A percentile compares a stretch with the other conserved stretches of the same genome.
These are phyloP conservation scores for Malthinus seriepunctatus DNA, from an alignment of 2,888 invertebrate species.

Conservation along the genomic window DNA sequence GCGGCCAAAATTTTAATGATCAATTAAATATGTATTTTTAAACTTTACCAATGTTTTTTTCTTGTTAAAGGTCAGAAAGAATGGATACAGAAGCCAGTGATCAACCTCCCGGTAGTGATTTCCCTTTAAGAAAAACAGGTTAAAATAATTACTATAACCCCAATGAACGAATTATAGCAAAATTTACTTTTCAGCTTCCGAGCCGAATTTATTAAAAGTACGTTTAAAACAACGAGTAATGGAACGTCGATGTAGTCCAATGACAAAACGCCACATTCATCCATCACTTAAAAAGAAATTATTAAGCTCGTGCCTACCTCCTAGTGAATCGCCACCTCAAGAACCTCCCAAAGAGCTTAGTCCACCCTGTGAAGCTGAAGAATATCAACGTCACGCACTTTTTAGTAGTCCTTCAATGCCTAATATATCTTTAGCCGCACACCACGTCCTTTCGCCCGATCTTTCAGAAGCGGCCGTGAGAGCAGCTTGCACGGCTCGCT, in stretches of 20 bases:
- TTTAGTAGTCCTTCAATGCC: constrained; percentile 97
- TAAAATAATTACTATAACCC: constrained; percentile 41
- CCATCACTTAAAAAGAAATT: constrained; percentile 76
- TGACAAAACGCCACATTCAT: constrained; percentile 79
- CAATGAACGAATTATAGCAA: not conserved
- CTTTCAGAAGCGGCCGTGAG: constrained; percentile 81
- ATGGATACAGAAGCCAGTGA: constrained; percentile 60
- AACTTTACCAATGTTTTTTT: not conserved
- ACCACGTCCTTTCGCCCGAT: constrained; percentile 51
- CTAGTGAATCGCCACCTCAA: constrained; percentile 66
- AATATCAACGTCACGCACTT: constrained; percentile 69
- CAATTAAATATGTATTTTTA: too few relatives aligned
- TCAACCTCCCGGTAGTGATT: constrained; percentile 67
- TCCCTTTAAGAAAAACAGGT: constrained; percentile 95
- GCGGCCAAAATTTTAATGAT: too few relatives aligned
- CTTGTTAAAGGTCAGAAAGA: constrained; percentile 53
- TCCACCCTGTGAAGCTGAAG: constrained; percentile 66
- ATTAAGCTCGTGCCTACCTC: constrained; percentile 61
- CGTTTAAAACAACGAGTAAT: constrained; percentile 93
- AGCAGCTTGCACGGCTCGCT: constrained; percentile 69
- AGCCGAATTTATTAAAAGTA: constrained; percentile 94
- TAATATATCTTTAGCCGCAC: constrained; percentile 83
- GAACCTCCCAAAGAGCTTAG: constrained; percentile 58
- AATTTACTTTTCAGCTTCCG: constrained; percentile 72
- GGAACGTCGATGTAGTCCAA: constrained; percentile 91